Evolutionary conservation across 2,888 invertebrate species (phyloP).

Genomic region (Orgyia antiqua): DNA sequence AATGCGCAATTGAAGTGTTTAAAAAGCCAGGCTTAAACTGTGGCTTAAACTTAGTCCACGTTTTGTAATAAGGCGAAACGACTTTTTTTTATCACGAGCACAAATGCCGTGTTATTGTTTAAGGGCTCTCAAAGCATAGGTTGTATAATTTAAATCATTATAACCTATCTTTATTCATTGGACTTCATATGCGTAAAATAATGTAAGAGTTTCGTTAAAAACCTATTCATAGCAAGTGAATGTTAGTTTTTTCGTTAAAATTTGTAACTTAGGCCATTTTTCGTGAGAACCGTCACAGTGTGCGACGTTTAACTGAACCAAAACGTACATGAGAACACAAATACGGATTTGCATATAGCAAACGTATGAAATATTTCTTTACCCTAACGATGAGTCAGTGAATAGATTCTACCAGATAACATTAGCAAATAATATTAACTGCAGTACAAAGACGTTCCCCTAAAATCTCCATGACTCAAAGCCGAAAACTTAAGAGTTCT

Average conservation of each 20-base stretch:
- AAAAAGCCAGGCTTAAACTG: no score
- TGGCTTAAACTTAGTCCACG: no score
- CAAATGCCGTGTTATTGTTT: no score
- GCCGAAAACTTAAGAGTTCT: no score
- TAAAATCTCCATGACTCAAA: no score
- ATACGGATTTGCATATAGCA: not conserved
- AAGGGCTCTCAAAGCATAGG: not conserved
- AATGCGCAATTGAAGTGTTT: no score
- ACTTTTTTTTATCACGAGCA: no score
- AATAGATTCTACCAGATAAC: not conserved
- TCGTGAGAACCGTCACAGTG: constrained; percentile 1
- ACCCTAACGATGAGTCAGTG: no score
- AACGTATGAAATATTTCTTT: not conserved
- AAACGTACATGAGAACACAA: not conserved
- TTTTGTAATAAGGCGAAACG: no score
- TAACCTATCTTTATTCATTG: not conserved
- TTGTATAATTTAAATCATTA: not conserved
- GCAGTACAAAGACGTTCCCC: no score
- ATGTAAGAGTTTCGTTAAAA: not conserved
- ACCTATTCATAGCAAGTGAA: not conserved
- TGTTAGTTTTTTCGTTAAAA: not conserved
- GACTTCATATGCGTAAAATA: not conserved
- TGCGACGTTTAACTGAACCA: constrained; percentile 4
- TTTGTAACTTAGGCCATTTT: constrained; percentile 1
- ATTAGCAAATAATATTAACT: no score